Evolutionary conservation across 2,797 vertebrate species (phyloP).

Genomic region (Acanthurus lineatus): DNA sequence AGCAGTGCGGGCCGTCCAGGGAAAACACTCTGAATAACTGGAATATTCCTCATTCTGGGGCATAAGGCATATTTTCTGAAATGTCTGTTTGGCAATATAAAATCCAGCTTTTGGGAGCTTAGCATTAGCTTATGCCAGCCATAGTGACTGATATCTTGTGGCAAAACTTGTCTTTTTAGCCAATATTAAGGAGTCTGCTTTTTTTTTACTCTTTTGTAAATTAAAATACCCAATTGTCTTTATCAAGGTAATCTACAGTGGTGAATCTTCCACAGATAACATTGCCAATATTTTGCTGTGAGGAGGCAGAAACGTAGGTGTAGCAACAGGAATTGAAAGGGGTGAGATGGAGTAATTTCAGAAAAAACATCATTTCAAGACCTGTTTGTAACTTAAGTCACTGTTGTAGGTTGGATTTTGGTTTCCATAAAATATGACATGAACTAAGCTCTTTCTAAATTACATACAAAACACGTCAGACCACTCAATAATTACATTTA

Average conservation of each 20-base stretch:
- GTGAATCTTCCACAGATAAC: neutral
- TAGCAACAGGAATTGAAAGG: too few relatives aligned
- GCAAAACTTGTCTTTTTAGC: neutral
- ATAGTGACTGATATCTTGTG: neutral
- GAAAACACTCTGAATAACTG: neutral
- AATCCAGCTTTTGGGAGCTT: too few relatives aligned
- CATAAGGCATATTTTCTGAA: neutral
- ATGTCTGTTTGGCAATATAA: too few relatives aligned
- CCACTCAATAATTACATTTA: neutral
- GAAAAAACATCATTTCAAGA: too few relatives aligned
- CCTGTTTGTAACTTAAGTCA: neutral
- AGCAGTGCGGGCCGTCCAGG: neutral
- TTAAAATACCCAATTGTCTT: neutral
- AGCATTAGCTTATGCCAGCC: too few relatives aligned
- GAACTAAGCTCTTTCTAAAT: conserved; percentile 7
- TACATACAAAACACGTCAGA: neutral
- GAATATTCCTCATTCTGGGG: neutral
- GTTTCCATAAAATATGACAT: neutral
- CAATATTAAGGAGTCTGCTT: neutral
- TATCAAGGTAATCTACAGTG: neutral
- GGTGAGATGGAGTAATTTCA: too few relatives aligned
- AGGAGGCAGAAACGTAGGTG: neutral
- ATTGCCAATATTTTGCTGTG: neutral
- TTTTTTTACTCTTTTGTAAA: neutral
- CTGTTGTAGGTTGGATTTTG: neutral